A percentile compares a stretch with the other conserved stretches of the same genome.
Conservation (phyloP, 2,797 vertebrate species). For the Pteronotus mesoamericanus region DNA sequence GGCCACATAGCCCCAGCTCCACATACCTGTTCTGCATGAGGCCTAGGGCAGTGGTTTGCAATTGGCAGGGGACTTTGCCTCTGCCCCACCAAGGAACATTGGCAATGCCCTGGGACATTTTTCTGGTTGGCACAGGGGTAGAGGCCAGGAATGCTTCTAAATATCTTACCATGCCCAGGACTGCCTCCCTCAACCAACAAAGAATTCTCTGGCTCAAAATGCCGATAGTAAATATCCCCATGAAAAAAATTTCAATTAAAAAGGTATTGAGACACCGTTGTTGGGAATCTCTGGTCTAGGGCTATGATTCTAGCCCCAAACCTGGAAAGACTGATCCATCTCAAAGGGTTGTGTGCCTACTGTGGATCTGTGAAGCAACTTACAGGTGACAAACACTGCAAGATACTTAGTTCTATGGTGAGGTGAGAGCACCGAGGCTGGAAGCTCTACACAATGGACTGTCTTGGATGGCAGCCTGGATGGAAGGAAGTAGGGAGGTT, state of each 20-base stretch:
- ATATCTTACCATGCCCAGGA: not conserved
- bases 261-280: not conserved
- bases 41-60: not conserved
- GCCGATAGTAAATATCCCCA: not conserved
- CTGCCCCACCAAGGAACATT: not conserved
- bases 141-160: not conserved
- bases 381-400: not conserved
- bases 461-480: not conserved
- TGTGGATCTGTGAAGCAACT: not conserved
- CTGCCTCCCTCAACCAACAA: not conserved
- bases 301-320: not conserved
- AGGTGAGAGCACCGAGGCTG: not conserved
- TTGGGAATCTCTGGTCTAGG: not conserved
- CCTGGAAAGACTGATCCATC: not conserved
- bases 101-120: not conserved
- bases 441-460: not conserved
- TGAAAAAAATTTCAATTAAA: not conserved
- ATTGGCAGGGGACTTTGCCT: not conserved
- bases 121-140: not conserved
- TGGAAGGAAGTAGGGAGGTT: not conserved
- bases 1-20: not conserved
- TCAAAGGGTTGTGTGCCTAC: not conserved
- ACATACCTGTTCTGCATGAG: not conserved
- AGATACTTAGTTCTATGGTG: not conserved
- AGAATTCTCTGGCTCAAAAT: not conserved